A percentile compares a stretch with the other conserved stretches of the same genome.
These are phyloP conservation scores for Natator depressus DNA, from an alignment of 2,113 vertebrate genomes.

Conservation along the genomic window DNA sequence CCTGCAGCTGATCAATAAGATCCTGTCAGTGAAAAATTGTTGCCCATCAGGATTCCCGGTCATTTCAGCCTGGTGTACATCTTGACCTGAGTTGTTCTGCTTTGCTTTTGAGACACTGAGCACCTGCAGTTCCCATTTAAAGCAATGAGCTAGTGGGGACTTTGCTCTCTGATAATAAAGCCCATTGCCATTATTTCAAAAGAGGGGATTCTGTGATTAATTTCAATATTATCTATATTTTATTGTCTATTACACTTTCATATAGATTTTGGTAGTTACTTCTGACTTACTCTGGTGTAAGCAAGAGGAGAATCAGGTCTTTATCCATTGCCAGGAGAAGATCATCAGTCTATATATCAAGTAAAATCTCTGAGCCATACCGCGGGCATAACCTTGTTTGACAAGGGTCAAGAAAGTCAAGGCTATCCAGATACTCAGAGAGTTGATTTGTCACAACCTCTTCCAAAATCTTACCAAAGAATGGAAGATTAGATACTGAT, in stretches of 20 bases:
- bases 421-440: not conserved
- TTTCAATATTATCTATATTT: not conserved
- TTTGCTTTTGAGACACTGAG: not conserved
- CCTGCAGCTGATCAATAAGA: fast-evolving
- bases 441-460: not conserved
- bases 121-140: not conserved
- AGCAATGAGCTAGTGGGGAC: no score
- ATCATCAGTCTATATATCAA: not conserved
- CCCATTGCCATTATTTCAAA: not conserved
- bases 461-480: not conserved
- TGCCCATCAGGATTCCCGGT: not conserved
- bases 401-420: not conserved
- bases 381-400: not conserved
- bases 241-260: not conserved
- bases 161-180: not conserved
- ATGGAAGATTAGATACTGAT: not conserved
- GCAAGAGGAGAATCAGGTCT: not conserved
- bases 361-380: not conserved
- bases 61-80: not conserved
- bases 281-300: not conserved
- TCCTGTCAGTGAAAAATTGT: not conserved
- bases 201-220: not conserved
- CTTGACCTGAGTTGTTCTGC: fast-evolving
- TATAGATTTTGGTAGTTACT: not conserved
- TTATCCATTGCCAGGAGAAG: not conserved